These are phyloP conservation scores for Ceyx cyanopectus DNA, from an alignment of 2,113 vertebrate species.

Conservation along the genomic window DNA sequence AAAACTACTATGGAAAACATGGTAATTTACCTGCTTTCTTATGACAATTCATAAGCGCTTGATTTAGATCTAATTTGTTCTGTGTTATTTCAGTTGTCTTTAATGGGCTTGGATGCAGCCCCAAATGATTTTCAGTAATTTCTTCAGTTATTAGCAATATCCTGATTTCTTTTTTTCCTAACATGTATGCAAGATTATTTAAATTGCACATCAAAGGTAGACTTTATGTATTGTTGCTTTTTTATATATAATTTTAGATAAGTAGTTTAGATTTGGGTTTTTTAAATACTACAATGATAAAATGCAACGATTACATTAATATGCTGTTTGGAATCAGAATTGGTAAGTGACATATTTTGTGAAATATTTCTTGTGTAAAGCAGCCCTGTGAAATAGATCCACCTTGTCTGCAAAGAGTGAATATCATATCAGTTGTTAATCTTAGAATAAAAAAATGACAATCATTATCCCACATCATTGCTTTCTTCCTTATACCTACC, in stretches of 20 bases:
- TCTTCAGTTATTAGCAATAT: not conserved
- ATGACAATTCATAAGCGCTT: not conserved
- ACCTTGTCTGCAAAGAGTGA: not conserved
- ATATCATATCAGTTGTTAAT: not conserved
- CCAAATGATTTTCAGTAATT: not conserved
- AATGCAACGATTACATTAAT: not conserved
- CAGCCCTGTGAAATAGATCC: not conserved
- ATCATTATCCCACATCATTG: not conserved
- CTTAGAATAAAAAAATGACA: not conserved
- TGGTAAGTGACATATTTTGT: not conserved
- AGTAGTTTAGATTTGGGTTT: not conserved
- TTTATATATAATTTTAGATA: not conserved
- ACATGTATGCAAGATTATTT: not conserved
- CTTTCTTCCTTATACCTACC: not conserved
- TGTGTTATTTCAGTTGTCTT: not conserved
- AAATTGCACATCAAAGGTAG: not conserved
- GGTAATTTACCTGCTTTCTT: slow-evolving; percentile 43
- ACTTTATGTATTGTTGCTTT: not conserved
- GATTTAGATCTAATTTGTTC: not conserved
- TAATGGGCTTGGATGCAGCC: not conserved
- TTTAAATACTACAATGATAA: not conserved
- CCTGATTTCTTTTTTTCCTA: not conserved
- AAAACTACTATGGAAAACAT: slow-evolving; percentile 65
- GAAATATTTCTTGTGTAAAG: not conserved
- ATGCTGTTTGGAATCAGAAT: not conserved